Conservation (phyloP, 2,888 invertebrate species). For the Epsilonema sp. region DNA sequence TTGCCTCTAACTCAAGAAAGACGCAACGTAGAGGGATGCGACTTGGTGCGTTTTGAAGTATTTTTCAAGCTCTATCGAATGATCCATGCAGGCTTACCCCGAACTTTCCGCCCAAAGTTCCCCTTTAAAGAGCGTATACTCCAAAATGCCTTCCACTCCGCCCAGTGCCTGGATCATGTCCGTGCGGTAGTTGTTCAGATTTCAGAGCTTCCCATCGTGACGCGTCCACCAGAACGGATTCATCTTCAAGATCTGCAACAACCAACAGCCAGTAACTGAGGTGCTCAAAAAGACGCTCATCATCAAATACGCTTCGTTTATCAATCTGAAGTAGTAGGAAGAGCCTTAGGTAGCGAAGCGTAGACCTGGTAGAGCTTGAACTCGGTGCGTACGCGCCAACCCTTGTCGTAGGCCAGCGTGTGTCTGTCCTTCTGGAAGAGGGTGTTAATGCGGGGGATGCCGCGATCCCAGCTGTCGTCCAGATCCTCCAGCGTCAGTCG, state of each 20-base stretch:
- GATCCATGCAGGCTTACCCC: too few species aligned
- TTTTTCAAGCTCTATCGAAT: too few species aligned
- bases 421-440: constrained; percentile 98
- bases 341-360: too few species aligned
- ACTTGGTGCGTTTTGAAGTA: too few species aligned
- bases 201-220: constrained; percentile 98
- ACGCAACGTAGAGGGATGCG: too few species aligned
- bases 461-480: constrained; percentile 98
- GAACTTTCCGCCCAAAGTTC: too few species aligned
- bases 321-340: too few species aligned
- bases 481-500: constrained; percentile 88
- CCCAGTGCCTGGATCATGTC: constrained; percentile 99
- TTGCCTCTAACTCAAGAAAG: too few species aligned
- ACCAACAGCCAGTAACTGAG: too few species aligned
- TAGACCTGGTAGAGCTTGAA: constrained; percentile 96
- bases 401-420: constrained; percentile 94
- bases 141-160: constrained; percentile 94
- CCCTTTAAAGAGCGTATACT: constrained; percentile 97
- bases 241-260: constrained; percentile 88
- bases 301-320: too few species aligned
- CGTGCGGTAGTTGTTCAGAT: constrained; percentile 94
- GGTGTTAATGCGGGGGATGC: constrained; percentile 95
- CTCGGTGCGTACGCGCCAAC: constrained; percentile 96
- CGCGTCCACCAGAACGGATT: constrained; percentile 99
- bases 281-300: too few species aligned